These are phyloP conservation scores for Dendroctonus valens DNA, from an alignment of 1,140 invertebrate species.

Conservation along the genomic window DNA sequence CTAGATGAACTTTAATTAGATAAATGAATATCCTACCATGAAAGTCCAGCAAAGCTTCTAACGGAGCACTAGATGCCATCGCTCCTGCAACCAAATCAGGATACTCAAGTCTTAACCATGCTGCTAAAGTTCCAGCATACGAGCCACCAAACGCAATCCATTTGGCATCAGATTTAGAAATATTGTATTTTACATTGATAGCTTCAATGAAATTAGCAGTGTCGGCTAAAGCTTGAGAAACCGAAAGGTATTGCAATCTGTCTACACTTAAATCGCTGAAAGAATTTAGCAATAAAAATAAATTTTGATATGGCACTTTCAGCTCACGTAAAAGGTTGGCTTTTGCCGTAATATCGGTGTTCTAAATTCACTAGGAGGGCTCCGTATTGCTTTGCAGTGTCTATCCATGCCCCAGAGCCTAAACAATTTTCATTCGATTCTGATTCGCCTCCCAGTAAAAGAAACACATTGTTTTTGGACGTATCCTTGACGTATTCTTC, in stretches of 20 bases:
- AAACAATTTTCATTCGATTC: conserved; percentile 73
- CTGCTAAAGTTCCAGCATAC: conserved; percentile 86
- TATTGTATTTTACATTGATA: conserved; percentile 65
- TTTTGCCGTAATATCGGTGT: conserved; percentile 91
- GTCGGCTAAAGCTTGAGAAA: conserved; percentile 85
- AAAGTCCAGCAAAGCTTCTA: conserved; percentile 82
- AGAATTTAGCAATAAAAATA: too few relatives aligned
- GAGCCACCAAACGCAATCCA: conserved; percentile 93
- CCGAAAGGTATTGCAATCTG: conserved; percentile 77
- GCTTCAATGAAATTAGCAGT: conserved; percentile 75
- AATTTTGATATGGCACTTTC: background rate
- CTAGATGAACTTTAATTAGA: background rate
- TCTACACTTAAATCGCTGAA: conserved; percentile 70
- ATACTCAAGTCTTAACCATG: conserved; percentile 88
- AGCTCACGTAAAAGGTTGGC: conserved; percentile 61
- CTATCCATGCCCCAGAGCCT: conserved; percentile 79
- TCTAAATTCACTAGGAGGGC: conserved; percentile 85
- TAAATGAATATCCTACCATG: conserved; percentile 55
- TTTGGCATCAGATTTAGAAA: conserved; percentile 61
- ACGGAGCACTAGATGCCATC: conserved; percentile 83
- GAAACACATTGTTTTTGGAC: conserved; percentile 63
- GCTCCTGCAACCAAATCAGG: conserved; percentile 83
- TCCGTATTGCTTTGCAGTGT: conserved; percentile 74
- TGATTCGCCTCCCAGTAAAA: conserved; percentile 85
- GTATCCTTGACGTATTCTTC: conserved; percentile 64